Evolutionary conservation across 1,140 invertebrate species (phyloP).

Genomic region (Musca domestica): DNA sequence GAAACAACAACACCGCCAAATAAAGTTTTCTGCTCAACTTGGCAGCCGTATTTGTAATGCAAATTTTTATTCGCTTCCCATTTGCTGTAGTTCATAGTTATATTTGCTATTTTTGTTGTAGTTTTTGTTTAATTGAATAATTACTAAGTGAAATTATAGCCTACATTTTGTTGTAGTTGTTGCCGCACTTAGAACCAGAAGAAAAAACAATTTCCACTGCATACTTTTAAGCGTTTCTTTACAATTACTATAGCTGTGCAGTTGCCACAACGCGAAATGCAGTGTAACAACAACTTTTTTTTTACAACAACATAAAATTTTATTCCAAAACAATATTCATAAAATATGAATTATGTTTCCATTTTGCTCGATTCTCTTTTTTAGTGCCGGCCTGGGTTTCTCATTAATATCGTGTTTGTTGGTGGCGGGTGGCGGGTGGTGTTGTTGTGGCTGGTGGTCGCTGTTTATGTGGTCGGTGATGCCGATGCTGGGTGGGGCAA

Average conservation of each 20-base stretch:
- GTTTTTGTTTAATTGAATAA: too few relatives aligned
- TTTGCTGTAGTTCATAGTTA: too few relatives aligned
- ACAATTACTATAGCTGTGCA: background rate
- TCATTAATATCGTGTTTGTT: background rate
- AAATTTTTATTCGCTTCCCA: too few relatives aligned
- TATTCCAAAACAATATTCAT: slow-evolving; percentile 6
- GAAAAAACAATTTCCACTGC: background rate
- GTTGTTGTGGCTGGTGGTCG: background rate
- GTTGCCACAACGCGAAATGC: background rate
- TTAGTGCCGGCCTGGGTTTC: background rate
- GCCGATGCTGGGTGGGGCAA: background rate
- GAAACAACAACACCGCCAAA: too few relatives aligned
- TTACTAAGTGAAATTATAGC: background rate
- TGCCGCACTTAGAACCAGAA: background rate
- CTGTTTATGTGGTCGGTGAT: background rate
- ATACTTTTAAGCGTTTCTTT: slow-evolving; percentile 3
- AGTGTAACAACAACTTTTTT: too few relatives aligned
- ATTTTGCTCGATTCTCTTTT: background rate
- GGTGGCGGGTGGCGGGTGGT: background rate
- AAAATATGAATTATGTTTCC: background rate
- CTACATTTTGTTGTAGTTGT: slow-evolving; percentile 5
- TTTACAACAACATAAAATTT: background rate
- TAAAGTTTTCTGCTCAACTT: too few relatives aligned
- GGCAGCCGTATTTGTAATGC: too few relatives aligned
- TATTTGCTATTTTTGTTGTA: too few relatives aligned